Evolutionary conservation across 1,140 invertebrate species (phyloP).

Genomic region (Drosophila asahinai): DNA sequence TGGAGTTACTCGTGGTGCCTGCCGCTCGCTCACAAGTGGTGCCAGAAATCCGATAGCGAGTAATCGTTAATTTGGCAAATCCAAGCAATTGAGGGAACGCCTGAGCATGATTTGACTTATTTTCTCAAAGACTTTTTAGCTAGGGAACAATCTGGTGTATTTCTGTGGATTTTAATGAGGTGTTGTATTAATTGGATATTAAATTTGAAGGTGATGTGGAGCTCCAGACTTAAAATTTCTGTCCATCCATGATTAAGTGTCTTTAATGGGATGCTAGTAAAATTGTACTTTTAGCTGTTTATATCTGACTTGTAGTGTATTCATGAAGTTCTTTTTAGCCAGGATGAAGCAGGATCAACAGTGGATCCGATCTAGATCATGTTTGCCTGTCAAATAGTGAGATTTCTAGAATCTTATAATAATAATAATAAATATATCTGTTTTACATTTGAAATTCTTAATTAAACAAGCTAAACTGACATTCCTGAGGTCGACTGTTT

Average conservation of each 20-base stretch:
- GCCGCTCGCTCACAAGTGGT: conserved; percentile 16
- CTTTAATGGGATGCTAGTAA: not conserved
- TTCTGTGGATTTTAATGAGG: not conserved
- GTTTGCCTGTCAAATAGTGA: no score
- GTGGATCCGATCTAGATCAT: no score
- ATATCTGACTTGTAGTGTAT: not conserved
- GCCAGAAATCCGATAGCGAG: conserved; percentile 19
- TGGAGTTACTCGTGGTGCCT: conserved; percentile 26
- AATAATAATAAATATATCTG: not conserved
- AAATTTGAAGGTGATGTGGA: no score
- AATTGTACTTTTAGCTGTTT: not conserved
- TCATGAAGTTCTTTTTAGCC: no score
- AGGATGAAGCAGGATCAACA: no score
- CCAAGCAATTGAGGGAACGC: conserved; percentile 12
- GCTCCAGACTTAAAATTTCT: no score
- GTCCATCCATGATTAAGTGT: no score
- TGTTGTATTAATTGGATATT: not conserved
- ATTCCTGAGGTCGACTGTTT: conserved; percentile 18
- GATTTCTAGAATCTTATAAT: not conserved
- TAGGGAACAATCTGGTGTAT: not conserved
- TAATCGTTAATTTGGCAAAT: conserved; percentile 16
- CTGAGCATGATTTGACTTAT: conserved; percentile 3
- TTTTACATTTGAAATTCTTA: not conserved
- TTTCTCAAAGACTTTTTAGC: not conserved
- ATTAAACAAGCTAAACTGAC: conserved; percentile 12